Conservation (phyloP, 2,888 invertebrate species). For the Mantis religiosa region DNA sequence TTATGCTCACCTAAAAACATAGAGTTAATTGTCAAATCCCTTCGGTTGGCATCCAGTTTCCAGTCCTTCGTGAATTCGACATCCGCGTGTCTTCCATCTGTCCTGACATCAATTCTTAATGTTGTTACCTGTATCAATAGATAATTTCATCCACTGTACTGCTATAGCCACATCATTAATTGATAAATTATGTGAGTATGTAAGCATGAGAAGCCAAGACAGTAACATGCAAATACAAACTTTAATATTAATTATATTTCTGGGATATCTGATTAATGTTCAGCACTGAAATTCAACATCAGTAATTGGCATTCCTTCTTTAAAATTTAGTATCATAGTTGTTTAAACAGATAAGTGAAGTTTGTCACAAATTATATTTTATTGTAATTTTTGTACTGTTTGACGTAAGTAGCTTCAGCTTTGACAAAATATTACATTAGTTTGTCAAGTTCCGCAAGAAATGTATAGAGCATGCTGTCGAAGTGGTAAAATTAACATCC, state of each 20-base stretch:
- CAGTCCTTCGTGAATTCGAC: conserved; percentile 91
- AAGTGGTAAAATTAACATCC: no score
- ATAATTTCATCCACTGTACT: conserved; percentile 32
- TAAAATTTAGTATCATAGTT: no score
- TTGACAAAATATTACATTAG: no score
- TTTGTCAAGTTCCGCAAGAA: no score
- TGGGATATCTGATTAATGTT: background rate
- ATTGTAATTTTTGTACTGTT: no score
- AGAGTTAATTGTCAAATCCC: conserved; percentile 97
- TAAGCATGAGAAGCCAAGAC: background rate
- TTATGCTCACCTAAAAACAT: conserved; percentile 74
- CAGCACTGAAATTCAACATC: background rate
- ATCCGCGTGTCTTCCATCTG: conserved; percentile 93
- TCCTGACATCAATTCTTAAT: conserved; percentile 82
- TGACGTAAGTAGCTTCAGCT: no score
- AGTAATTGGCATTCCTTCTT: no score
- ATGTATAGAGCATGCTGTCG: no score
- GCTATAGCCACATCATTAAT: background rate
- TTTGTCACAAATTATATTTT: no score
- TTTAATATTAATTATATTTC: background rate
- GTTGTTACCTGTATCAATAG: conserved; percentile 63
- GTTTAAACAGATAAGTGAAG: no score
- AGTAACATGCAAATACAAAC: background rate
- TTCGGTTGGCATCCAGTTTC: conserved; percentile 87
- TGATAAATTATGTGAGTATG: background rate